Conservation (phyloP, 1,140 invertebrate genomes). For the Eupeodes corollae region DNA sequence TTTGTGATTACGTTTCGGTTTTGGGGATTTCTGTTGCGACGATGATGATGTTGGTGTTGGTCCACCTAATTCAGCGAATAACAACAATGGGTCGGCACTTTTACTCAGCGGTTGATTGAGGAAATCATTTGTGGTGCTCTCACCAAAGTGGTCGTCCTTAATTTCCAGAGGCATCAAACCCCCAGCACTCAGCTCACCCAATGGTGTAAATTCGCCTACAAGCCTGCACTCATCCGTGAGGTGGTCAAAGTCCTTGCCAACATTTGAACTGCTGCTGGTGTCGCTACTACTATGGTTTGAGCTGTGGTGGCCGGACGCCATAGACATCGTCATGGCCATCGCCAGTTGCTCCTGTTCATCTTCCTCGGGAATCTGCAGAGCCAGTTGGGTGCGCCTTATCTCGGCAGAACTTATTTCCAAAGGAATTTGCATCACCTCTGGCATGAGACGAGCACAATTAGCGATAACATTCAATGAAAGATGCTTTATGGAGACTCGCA, state of each 20-base stretch:
- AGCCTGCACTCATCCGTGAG: neutral
- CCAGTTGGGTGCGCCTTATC: slow-evolving; percentile 18
- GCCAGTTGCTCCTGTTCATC: slow-evolving; percentile 8
- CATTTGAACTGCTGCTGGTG: slow-evolving; percentile 11
- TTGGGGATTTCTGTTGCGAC: neutral
- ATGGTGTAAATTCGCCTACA: neutral
- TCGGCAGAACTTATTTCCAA: slow-evolving; percentile 37
- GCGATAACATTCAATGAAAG: slow-evolving; percentile 61
- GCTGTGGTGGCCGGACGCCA: too few species aligned
- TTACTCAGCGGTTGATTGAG: slow-evolving; percentile 22
- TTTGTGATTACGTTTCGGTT: neutral
- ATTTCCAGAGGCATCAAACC: slow-evolving; percentile 25
- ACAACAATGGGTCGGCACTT: slow-evolving; percentile 26
- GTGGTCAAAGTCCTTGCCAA: slow-evolving; percentile 9
- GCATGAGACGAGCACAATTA: slow-evolving; percentile 52
- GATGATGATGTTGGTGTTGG: neutral
- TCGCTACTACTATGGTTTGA: slow-evolving; percentile 14
- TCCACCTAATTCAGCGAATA: slow-evolving; percentile 7
- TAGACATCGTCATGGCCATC: too few species aligned
- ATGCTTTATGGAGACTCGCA: slow-evolving; percentile 71
- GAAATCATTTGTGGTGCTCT: slow-evolving; percentile 22
- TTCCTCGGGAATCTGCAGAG: neutral
- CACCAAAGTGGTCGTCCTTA: slow-evolving; percentile 36
- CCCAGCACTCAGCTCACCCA: neutral
- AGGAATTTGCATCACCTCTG: slow-evolving; percentile 49